These are phyloP conservation scores for Xenus cinereus DNA, from an alignment of 2,113 vertebrate genomes.

Conservation along the genomic window DNA sequence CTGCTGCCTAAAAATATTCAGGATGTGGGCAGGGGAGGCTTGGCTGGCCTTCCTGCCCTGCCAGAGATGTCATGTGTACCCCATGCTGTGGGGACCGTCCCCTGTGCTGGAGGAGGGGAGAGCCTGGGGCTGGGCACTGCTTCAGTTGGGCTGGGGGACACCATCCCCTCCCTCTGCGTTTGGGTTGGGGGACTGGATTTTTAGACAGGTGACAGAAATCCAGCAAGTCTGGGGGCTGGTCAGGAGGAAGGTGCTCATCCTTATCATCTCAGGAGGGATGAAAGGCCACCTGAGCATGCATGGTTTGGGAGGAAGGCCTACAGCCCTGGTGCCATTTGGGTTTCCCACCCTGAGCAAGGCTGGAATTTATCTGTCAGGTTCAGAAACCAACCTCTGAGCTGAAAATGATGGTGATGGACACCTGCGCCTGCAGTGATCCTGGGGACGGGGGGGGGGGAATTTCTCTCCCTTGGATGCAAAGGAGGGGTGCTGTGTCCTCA, in stretches of 20 bases:
- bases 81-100: not conserved
- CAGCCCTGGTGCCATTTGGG: not conserved
- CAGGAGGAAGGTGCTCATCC: not conserved
- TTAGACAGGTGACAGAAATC: not conserved
- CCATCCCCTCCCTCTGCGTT: not conserved
- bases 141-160: not conserved
- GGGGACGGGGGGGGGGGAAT: accelerated
- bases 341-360: not conserved
- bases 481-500: not conserved
- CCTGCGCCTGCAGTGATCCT: not conserved
- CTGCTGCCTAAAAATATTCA: not conserved
- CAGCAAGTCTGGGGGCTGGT: not conserved
- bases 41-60: not conserved
- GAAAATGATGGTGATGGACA: not conserved
- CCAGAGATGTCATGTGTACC: not conserved
- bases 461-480: not conserved
- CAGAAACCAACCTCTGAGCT: not conserved
- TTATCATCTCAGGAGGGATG: not conserved
- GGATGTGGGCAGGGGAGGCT: not conserved
- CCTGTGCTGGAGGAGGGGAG: not conserved
- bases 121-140: not conserved
- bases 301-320: not conserved
- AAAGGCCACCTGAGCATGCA: not conserved
- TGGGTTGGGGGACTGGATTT: not conserved
- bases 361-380: not conserved